Evolutionary conservation across 1,140 invertebrate species (phyloP), one percentile per base, ranked within the genome.

Genomic region (Drosophila virilis): DNA sequence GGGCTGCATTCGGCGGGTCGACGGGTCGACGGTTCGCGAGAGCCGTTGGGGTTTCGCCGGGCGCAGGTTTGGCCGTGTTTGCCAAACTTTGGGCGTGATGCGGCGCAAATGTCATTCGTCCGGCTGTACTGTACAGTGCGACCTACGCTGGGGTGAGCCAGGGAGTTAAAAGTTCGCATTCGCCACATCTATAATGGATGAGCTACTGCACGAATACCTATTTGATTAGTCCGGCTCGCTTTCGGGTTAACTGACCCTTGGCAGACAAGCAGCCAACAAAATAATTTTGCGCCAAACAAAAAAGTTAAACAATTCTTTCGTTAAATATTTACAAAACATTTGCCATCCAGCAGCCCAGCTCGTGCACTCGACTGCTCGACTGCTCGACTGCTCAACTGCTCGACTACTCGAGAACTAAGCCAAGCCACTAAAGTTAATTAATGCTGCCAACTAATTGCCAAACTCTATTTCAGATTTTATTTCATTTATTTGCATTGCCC

Each of bases 161-260:
- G 71, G 55, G 65, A 70, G 79, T 52, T 74, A 38, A 71, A 75
- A 80, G 46, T 80, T 80, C 78, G 78, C 78, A 80, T 78, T 86
- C 48, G 64, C 67, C 78, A 64, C 82, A 85, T 85, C 72, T 64
- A 85, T 85, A 88, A 85, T 85, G 65, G 51, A 85, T 82, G 78
- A 71, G 38, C 42, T 38, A 66, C 72, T 28, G 22, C 22, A 28
- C 22, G 22, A 28, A 28, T 28, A 28, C 60, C 46, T 69, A 67
- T 76, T 72, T 85, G 55, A 70, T 69, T 88, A 57, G 77, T 46
- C 57, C 35, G 46, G 17, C 48, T 62, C 33, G 35, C 28, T 8
- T 33, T 50, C 43, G 81, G 71, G 83, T 85, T 85, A 85, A 85
- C 83, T 85, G 82, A 88, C 83, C 83, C 78, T 75, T 88, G 15